Base-by-base conservation (phyloP, 2,888 invertebrate species). In the Noctua fimbriata region DNA sequence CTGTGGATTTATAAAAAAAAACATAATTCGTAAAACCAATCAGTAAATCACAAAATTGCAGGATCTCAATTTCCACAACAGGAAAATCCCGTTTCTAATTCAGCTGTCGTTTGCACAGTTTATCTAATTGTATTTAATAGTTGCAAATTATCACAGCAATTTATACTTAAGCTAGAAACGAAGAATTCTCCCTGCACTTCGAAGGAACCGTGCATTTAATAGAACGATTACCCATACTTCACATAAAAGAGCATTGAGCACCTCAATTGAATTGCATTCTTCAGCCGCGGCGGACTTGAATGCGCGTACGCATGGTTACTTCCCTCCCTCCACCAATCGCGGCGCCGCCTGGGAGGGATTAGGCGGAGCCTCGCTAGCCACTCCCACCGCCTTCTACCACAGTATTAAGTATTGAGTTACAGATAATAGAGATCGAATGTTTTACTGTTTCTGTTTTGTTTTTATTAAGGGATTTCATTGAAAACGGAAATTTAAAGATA, bases 181-280 rank as follows among this genome's bases (percentile, higher is more conserved):
- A 86, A 86, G 80, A 86, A 86, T 81, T 86, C 74, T 82, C 67
- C 73, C 73, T 74, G 72, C 58, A 81, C 49, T 66, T 78, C 65
- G 58, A 41, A 71, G 76, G 74, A 82, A 86, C 81, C 80, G 70
- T 87, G 76, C 87, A 74, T 87, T 89, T 88, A 88, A 94, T 93
- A 91, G 93, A 93, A 92, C 93, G 84, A 94, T 94, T 93, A 94
- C 92, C 88, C 82, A 88, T 88, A 92, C 89, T 92, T 91, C 92
- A 91, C 92, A 92, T 93, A 94, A 94, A 93, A 93, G 92, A 92
- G 89, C 91, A 92, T 92, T 93, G 91, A 93, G 92, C 90, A 92
- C 92, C 92, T 93, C 94, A 93, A 94, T 95, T 96, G 93, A 94
- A 95, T 95, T 94, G 94, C 93, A 92, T 94, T 94, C 92, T 91